Evolutionary conservation across 2,113 vertebrate genomes (phyloP).

Genomic region (Oriolus oriolus): DNA sequence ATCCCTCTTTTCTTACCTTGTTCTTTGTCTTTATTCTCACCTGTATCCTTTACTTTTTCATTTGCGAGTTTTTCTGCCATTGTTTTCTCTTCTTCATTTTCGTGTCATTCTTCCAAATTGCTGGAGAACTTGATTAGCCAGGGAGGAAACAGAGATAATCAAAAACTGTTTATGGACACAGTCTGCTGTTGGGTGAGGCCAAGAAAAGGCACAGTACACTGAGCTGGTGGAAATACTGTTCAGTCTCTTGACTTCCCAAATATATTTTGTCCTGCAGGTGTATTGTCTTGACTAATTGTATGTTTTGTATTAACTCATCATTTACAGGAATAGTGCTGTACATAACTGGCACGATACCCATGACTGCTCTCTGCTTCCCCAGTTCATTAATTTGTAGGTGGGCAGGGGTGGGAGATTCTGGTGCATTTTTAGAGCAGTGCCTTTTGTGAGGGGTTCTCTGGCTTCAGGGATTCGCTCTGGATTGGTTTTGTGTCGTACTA

Average conservation of each 20-base stretch:
- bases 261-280: background rate
- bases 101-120: fast-evolving
- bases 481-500: background rate
- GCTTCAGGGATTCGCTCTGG: background rate
- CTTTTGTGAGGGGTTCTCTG: background rate
- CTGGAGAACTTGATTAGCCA: background rate
- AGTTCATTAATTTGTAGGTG: background rate
- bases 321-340: background rate
- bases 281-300: background rate
- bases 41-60: background rate
- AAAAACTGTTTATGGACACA: background rate
- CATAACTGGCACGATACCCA: background rate
- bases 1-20: background rate
- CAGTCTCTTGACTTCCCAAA: background rate
- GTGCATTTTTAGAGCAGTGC: background rate
- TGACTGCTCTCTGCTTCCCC: background rate
- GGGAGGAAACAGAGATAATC: background rate
- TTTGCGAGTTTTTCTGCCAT: background rate
- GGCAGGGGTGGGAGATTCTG: background rate
- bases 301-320: background rate
- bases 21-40: background rate
- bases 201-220: background rate
- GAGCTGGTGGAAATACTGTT: background rate
- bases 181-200: background rate
- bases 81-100: background rate